Evolutionary conservation across 2,797 vertebrate genomes (phyloP).

Genomic region (Cyclopterus lumpus): DNA sequence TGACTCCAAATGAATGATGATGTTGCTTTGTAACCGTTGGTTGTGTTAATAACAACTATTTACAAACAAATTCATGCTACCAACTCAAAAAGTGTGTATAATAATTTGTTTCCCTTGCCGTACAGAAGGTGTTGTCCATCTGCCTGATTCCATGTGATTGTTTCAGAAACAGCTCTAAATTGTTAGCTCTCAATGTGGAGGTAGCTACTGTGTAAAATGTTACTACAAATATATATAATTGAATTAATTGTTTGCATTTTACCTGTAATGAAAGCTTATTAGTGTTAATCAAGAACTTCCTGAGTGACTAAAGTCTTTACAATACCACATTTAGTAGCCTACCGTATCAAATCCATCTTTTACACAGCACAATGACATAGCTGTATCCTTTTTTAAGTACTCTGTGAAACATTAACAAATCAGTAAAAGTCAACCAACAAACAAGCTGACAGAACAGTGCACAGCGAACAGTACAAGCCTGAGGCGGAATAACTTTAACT

Average conservation of each 20-base stretch:
- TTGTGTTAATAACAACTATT: background rate
- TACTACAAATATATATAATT: too few species aligned
- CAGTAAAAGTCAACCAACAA: constrained; percentile 13
- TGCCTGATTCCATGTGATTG: background rate
- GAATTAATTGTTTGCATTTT: too few species aligned
- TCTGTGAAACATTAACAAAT: constrained; percentile 34
- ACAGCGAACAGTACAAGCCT: constrained; percentile 36
- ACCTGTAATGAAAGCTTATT: constrained; percentile 1
- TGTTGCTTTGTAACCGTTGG: background rate
- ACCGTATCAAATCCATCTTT: constrained; percentile 5
- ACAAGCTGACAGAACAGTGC: constrained; percentile 36
- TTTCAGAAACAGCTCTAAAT: background rate
- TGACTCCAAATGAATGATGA: background rate
- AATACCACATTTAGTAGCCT: background rate
- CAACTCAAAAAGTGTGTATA: background rate
- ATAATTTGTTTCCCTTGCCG: background rate
- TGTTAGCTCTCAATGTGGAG: background rate
- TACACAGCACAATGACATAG: background rate
- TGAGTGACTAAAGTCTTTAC: background rate
- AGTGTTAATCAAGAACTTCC: background rate
- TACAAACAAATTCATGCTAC: background rate
- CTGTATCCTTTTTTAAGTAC: constrained; percentile 6
- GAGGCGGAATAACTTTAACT: constrained; percentile 42
- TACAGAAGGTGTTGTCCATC: background rate
- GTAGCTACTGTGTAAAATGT: background rate